Base-by-base conservation (phyloP, 2,888 invertebrate species). In the Macrophya annulata region DNA sequence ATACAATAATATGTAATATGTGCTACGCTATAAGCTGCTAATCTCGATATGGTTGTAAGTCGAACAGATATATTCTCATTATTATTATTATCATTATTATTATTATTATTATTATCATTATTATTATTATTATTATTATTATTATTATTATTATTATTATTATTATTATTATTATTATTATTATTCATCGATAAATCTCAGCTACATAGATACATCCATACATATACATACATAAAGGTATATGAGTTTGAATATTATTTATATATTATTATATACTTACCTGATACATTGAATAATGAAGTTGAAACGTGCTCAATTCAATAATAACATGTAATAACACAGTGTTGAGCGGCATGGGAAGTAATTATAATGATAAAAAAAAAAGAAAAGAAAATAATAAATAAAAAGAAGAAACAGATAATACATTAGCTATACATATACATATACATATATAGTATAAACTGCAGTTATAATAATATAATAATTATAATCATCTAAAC, bases 11-110 rank as follows among this genome's bases (percentile, higher is more conserved):
- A 31, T 31, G 12, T 0, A 62, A 12, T 31, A 31, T 12, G 25
- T 62, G 62, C 62, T 62, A n/a, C 4, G 21, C 21, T 37, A 37
- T 31, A 68, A 68, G 68, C 12, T 37, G 68, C 12, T 37, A 25
- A 68, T 68, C 68, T 68, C 68, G 68, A 68, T 68, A 68, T 68
- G 68, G 68, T 68, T 68, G 68, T 68, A 68, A 62, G 9, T 37
- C 1, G 8, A 68, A 37, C 37, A 68, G 68, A 17, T 6, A 37
- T 17, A 4, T 21, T 62, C 10, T 55, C 4, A 55, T 55, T 55
- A 15, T 55, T 17, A 1, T 0, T 55, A 55, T 55, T n/a, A 55
- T 55, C n/a, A 55, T 55, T n/a, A 55, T 55, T 8, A 55, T 48
- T 48, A 15, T 48, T 15, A 48, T 55, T 55, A 55, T 55, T 55